phyloP scores from a whole-genome alignment of 1,140 invertebrate species.

The Drosophila aff. region DNA sequence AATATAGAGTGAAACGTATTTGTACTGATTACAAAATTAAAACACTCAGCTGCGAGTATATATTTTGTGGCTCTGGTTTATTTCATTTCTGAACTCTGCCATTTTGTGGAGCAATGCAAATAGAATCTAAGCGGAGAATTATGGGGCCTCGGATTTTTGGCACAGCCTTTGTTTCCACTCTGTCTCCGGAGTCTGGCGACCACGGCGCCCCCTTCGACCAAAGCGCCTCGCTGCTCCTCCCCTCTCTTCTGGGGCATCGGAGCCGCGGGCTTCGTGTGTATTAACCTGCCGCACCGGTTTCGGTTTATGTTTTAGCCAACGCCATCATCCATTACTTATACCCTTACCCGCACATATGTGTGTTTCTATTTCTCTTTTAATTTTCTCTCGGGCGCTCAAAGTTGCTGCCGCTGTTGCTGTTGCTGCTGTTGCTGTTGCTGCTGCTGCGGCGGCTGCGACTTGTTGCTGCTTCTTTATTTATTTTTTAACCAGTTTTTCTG shows the following conservation, averaged over 20 bases:
- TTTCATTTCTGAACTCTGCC: constrained; percentile 62
- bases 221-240: not conserved
- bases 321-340: constrained; percentile 78
- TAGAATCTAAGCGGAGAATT: constrained; percentile 52
- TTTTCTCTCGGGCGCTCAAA: constrained; percentile 75
- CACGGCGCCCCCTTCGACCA: constrained; percentile 2
- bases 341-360: constrained; percentile 47
- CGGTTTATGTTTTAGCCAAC: constrained; percentile 82
- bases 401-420: constrained; percentile 39
- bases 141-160: constrained; percentile 43
- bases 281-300: constrained; percentile 83
- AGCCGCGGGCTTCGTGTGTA: constrained; percentile 60
- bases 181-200: constrained; percentile 41
- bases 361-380: constrained; percentile 84
- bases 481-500: constrained; percentile 81
- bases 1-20: not conserved
- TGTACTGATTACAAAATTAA: not conserved
- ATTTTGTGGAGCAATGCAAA: constrained; percentile 65
- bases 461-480: constrained; percentile 83
- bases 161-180: constrained; percentile 51
- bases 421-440: constrained; percentile 25
- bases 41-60: not conserved
- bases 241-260: constrained; percentile 2
- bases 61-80: constrained; percentile 4
- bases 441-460: constrained; percentile 54